Base-by-base conservation (phyloP, 1,140 invertebrate genomes). In the Pseudoatta argentina region DNA sequence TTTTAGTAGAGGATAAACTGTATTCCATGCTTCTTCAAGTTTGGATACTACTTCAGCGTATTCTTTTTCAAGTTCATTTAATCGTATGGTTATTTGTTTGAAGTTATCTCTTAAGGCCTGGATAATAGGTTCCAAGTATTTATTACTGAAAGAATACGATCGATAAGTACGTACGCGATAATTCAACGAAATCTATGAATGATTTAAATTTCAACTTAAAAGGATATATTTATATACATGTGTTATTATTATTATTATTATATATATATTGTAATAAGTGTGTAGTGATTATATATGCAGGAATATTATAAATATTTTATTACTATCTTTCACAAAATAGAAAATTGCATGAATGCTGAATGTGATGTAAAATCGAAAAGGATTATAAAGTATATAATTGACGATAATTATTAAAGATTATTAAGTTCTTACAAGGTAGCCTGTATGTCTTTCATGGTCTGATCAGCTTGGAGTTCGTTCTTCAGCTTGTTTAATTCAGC, bases 381-480 rank as follows among this genome's bases (percentile, higher is more conserved):
- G 39, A 44, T 44, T 44, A 44, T 44, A 44, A 44, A 10, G 39
- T 10, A 44, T 44, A 44, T 44, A 44, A 44, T 44, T 44, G 8
- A 44, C 1, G 0, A 44, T 44, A 10, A 44, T 44, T 44, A 44
- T 44, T 44, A 30, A 51, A 51, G 8, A 16, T 78, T 86, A 95
- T 82, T 51, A 39, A 55, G 8, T 63, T 24, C 96, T 96, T 95
- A 97, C 96, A 97, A 91, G n/a, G 95, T 94, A 53, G 97, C 96
- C n/a, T 96, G 95, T 18, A 97, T 95, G 83, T 97, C 96, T 89
- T 97, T 96, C 48, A 98, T 89, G 1, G 96, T 95, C 77, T 97
- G 96, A 90, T 98, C 97, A 30, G 95, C 95, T 34, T 96, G 93
- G 0, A 98, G 93, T 90, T 98, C 97, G 7, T 96, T 93, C 55